Conservation (phyloP, 2,113 vertebrate genomes). For the Rynchops niger region DNA sequence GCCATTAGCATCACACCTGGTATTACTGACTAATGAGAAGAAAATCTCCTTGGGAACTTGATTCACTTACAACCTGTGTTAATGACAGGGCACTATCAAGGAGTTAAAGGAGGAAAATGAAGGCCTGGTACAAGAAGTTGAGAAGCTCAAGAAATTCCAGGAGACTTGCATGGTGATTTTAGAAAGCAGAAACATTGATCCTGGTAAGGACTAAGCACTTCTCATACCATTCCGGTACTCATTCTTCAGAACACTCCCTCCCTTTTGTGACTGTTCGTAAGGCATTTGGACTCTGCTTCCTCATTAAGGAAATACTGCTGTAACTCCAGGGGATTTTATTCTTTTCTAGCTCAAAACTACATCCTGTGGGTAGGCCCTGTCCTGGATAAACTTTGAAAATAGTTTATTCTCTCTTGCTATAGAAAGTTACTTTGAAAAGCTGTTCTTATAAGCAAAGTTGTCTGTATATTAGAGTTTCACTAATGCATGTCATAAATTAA, state of each 20-base stretch:
- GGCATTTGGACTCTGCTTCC: neutral
- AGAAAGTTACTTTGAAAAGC: neutral
- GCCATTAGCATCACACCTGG: neutral
- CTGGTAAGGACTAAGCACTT: conserved; percentile 59
- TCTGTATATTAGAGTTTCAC: neutral
- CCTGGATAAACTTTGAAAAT: neutral
- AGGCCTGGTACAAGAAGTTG: conserved; percentile 63
- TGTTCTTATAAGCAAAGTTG: neutral
- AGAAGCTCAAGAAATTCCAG: conserved; percentile 73
- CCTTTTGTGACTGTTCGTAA: neutral
- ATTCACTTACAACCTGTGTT: neutral
- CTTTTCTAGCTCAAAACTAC: neutral
- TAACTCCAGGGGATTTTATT: neutral
- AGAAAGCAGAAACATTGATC: conserved; percentile 67
- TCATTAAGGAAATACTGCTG: neutral
- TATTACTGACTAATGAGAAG: neutral
- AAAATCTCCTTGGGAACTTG: neutral
- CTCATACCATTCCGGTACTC: neutral
- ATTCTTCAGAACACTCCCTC: neutral
- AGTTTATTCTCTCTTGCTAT: neutral
- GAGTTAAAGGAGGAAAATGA: conserved; percentile 28
- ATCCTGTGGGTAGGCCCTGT: neutral
- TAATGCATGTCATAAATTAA: neutral
- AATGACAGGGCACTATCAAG: conserved; percentile 14
- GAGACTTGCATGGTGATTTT: conserved; percentile 71